These are phyloP conservation scores for Argyresthia goedartella DNA, from an alignment of 2,888 invertebrate species.

Conservation along the genomic window DNA sequence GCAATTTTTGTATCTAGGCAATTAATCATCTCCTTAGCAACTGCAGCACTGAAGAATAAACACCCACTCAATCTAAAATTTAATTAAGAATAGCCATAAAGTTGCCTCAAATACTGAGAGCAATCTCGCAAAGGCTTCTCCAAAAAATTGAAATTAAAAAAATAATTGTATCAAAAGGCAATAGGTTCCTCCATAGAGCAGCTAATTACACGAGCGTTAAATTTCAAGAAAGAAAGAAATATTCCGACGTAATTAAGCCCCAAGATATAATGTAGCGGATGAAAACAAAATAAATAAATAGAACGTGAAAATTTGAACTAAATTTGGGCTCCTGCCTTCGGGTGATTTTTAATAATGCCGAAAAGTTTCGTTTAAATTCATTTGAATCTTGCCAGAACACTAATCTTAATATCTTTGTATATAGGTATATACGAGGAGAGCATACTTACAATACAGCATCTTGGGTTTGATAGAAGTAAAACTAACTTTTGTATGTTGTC, in stretches of 20 bases:
- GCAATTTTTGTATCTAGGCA: too few relatives aligned
- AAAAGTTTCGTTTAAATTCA: too few relatives aligned
- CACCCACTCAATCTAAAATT: slow-evolving; percentile 3
- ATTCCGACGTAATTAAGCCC: slow-evolving; percentile 31
- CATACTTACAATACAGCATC: too few relatives aligned
- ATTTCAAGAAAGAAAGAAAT: slow-evolving; percentile 31
- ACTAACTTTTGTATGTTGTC: too few relatives aligned
- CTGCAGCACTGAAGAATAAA: background rate
- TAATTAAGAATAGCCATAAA: too few relatives aligned
- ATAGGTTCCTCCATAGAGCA: slow-evolving; percentile 14
- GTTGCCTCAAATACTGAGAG: too few relatives aligned
- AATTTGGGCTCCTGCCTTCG: background rate
- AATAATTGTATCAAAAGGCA: slow-evolving; percentile 13
- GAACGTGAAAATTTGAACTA: background rate
- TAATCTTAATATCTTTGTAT: too few relatives aligned
- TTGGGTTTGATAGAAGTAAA: too few relatives aligned
- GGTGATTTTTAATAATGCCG: too few relatives aligned
- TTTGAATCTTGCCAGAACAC: too few relatives aligned
- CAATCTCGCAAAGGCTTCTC: slow-evolving; percentile 20
- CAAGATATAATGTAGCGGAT: slow-evolving; percentile 16
- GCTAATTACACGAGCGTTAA: slow-evolving; percentile 25
- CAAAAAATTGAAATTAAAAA: slow-evolving; percentile 22
- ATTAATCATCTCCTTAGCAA: too few relatives aligned
- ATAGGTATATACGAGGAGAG: too few relatives aligned
- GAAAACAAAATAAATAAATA: slow-evolving; percentile 14